Conservation (phyloP, 2,797 vertebrate species). For the Karalla daura region DNA sequence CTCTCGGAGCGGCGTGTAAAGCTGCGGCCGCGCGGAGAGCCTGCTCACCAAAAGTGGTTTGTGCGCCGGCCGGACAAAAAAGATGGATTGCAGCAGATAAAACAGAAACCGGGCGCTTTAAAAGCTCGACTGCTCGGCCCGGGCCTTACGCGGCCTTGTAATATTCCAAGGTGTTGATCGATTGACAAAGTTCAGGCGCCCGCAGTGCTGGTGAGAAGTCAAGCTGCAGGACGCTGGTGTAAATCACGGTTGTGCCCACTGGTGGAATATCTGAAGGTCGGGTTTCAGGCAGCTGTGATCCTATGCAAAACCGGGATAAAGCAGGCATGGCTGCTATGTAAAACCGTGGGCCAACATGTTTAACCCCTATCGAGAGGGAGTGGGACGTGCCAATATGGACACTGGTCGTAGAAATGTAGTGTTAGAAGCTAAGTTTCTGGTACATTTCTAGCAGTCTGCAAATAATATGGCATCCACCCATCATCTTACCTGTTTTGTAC, state of each 20-base stretch:
- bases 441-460: too few relatives aligned
- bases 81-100: slow-evolving; percentile 27
- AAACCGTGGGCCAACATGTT: slow-evolving; percentile 18
- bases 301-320: slow-evolving; percentile 46
- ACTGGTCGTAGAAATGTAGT: slow-evolving; percentile 8
- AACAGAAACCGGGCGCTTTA: background rate
- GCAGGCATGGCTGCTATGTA: slow-evolving; percentile 32
- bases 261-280: slow-evolving; percentile 28
- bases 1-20: slow-evolving; percentile 43
- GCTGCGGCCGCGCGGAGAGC: slow-evolving; percentile 20
- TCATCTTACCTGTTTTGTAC: too few relatives aligned
- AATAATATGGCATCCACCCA: too few relatives aligned
- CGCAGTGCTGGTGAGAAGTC: background rate
- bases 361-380: background rate
- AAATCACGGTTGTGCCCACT: background rate
- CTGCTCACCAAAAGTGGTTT: slow-evolving; percentile 21
- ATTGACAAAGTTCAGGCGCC: background rate
- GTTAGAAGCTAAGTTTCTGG: background rate
- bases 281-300: slow-evolving; percentile 33
- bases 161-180: background rate
- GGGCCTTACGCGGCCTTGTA: background rate
- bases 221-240: slow-evolving; percentile 1
- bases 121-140: background rate
- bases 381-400: slow-evolving; percentile 1
- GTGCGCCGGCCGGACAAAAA: slow-evolving; percentile 14